Evolutionary conservation across 2,888 invertebrate genomes (phyloP), one percentile per base, ranked within the genome.

Genomic region (Trisateles emortualis): DNA sequence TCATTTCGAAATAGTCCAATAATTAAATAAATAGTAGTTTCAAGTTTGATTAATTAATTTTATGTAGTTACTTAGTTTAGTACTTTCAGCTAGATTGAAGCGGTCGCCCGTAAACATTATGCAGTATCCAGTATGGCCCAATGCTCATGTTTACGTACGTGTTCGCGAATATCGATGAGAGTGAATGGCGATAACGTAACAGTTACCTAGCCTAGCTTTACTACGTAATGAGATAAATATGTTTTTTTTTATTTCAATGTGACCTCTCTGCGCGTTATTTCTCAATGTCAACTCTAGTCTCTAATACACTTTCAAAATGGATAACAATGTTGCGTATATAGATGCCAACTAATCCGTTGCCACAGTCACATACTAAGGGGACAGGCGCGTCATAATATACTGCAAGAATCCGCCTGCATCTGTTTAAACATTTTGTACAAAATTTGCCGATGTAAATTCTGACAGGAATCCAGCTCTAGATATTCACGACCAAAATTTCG

Each of bases 121-220:
- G 2, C 1, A 16, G 33, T 14, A 2, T 2, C 8, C 14, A 11
- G 11, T 1, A 11, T 33, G 11, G 32, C n/a, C 14, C 19, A 10
- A 10, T 36, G 11, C 6, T 2, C 19, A 22, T n/a, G 22, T 39
- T 39, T 39, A 36, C n/a, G 39, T 29, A 47, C 58, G 49, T 59
- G 59, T 38, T 29, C 3, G 14, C 26, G 63, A 63, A 55, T 63
- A 63, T 52, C 9, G 41, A 52, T 50, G 33, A 14, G 49, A 52
- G 49, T 30, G 36, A 29, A 47, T 24, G 35, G 16, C n/a, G 2
- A 17, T 45, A 29, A 45, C 19, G 29, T 29, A 38, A 45, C 17
- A 14, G 33, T 14, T 8, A 26, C 26, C 26, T 19, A 32, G 3
- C 1, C 13, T 46, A 38, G 45, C 9, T 46, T 29, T 17, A 16